A percentile compares a stretch with the other conserved stretches of the same genome.
Evolutionary conservation across 2,888 invertebrate genomes (phyloP).

Genomic region (Empis stercorea): DNA sequence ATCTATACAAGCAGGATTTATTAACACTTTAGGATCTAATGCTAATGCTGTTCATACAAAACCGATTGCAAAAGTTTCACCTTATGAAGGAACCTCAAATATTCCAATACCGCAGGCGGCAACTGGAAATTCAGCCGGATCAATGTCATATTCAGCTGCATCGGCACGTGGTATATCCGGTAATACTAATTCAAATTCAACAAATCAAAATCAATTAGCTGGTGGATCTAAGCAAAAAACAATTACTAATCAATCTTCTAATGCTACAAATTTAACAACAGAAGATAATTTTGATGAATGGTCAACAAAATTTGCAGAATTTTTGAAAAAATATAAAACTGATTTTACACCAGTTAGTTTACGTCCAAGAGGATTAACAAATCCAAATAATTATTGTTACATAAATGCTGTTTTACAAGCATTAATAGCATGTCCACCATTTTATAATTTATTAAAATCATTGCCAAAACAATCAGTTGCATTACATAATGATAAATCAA

Average conservation of each 20-base stretch:
- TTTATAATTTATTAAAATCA: conserved; percentile 78
- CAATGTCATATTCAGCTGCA: conserved; percentile 34
- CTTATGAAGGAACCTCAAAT: conserved; percentile 36
- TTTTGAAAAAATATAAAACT: conserved; percentile 57
- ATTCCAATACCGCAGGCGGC: conserved; percentile 18
- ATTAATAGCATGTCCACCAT: conserved; percentile 84
- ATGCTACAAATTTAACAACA: conserved; percentile 8
- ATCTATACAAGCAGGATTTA: conserved; percentile 8
- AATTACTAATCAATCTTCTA: conserved; percentile 4
- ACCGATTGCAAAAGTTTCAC: conserved; percentile 49
- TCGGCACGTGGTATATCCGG: conserved; percentile 31
- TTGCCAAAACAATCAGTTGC: conserved; percentile 50
- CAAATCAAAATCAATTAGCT: conserved; percentile 5
- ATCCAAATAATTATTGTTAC: conserved; percentile 92
- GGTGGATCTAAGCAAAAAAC: conserved; percentile 4
- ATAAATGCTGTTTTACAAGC: conserved; percentile 93
- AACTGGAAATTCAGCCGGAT: conserved; percentile 28
- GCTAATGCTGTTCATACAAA: conserved; percentile 28
- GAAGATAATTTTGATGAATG: conserved; percentile 27
- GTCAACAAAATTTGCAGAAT: conserved; percentile 48
- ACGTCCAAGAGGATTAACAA: conserved; percentile 80
- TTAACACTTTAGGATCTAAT: conserved; percentile 13
- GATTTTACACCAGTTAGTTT: conserved; percentile 69
- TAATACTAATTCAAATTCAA: conserved; percentile 7
- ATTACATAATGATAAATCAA: conserved; percentile 43